A percentile compares a stretch with the other conserved stretches of the same genome.
phyloP scores from a whole-genome alignment of 2,113 vertebrate genomes.

The Macrotus californicus region DNA sequence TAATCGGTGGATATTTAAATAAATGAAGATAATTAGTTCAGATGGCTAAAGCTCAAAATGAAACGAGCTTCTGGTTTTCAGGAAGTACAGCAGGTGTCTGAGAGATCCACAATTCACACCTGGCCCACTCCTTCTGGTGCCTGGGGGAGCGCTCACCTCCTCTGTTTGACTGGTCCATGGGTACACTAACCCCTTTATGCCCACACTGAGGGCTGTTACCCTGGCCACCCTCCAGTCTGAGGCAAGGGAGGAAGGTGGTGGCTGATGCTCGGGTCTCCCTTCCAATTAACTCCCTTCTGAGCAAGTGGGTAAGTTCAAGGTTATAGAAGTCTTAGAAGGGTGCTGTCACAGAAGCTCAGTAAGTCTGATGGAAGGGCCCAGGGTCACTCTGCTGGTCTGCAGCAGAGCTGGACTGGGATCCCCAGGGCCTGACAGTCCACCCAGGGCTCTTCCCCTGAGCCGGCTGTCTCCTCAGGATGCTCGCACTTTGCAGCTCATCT shows the following conservation, averaged over 20 bases:
- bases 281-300: neutral
- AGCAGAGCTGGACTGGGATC: rapidly evolving
- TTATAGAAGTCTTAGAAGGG: neutral
- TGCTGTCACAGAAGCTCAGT: neutral
- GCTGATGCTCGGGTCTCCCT: neutral
- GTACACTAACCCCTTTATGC: neutral
- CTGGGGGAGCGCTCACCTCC: neutral
- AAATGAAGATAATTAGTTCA: slow-evolving; percentile 5
- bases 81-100: neutral
- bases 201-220: neutral
- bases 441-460: neutral
- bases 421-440: neutral
- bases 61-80: neutral
- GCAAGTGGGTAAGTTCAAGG: neutral
- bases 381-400: neutral
- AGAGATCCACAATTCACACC: neutral
- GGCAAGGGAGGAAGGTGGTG: neutral
- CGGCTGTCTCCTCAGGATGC: neutral
- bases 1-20: slow-evolving; percentile 14
- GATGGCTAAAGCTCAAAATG: neutral
- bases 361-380: neutral
- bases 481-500: neutral
- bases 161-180: neutral
- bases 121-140: neutral
- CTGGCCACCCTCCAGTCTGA: neutral